phyloP scores from a whole-genome alignment of 2,113 vertebrate genomes.

The Leptosomus discolor region DNA sequence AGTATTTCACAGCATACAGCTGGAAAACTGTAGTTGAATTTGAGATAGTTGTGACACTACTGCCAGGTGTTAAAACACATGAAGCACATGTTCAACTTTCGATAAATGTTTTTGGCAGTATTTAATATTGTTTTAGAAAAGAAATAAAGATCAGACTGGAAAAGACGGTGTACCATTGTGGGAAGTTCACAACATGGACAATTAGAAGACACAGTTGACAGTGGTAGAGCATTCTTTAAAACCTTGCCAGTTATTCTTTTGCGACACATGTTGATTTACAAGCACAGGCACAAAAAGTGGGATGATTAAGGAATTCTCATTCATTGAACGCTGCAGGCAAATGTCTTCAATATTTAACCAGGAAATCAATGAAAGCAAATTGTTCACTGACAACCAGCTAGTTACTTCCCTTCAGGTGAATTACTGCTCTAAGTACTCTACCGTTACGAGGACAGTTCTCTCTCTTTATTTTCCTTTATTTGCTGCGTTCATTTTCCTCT shows the following conservation, averaged over 20 bases:
- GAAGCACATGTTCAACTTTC: not conserved
- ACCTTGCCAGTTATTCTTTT: not conserved
- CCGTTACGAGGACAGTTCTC: not conserved
- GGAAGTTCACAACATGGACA: not conserved
- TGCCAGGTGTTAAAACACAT: not conserved
- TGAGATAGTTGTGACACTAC: not conserved
- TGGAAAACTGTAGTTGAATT: not conserved
- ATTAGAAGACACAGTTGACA: not conserved
- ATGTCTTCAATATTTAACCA: constrained; percentile 48
- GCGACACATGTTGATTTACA: constrained; percentile 23
- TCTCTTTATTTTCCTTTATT: not conserved
- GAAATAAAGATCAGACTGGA: not conserved
- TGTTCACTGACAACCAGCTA: not conserved
- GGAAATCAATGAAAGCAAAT: constrained; percentile 28
- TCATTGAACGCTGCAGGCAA: constrained; percentile 21
- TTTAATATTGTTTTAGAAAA: not conserved
- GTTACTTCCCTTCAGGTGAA: constrained; percentile 10
- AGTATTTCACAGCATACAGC: not conserved
- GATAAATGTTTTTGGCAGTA: not conserved
- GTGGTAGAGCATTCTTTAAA: not conserved
- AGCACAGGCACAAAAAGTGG: not conserved
- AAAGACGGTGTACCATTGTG: not conserved
- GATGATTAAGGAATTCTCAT: constrained; percentile 31
- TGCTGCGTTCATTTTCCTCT: not conserved
- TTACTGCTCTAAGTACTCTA: not conserved